These are phyloP conservation scores for Pterophyllum scalare DNA, from an alignment of 2,113 vertebrate genomes.

Conservation along the genomic window DNA sequence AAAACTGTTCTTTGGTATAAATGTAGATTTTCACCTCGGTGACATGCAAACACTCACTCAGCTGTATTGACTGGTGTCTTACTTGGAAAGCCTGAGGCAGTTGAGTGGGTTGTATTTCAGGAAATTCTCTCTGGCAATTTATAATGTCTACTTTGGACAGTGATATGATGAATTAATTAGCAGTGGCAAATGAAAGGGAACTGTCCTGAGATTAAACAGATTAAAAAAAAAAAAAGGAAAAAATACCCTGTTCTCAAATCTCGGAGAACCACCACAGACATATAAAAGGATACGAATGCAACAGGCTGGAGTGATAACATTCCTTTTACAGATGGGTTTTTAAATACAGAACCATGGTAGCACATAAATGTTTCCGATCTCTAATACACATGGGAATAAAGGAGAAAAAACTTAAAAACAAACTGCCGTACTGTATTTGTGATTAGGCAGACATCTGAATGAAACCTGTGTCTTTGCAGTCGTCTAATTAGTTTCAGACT, in stretches of 20 bases:
- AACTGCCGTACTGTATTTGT: neutral
- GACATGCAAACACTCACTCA: conserved; percentile 64
- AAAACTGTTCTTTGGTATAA: conserved; percentile 51
- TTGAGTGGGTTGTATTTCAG: conserved; percentile 67
- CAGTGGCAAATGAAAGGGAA: conserved; percentile 50
- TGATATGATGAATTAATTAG: conserved; percentile 62
- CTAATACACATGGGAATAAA: neutral
- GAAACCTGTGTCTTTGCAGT: neutral
- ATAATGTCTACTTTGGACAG: conserved; percentile 55
- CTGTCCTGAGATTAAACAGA: conserved; percentile 43
- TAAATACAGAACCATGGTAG: neutral
- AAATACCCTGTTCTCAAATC: neutral
- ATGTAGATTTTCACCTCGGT: conserved; percentile 76
- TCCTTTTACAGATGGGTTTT: neutral
- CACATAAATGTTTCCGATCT: neutral
- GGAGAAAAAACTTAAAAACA: neutral
- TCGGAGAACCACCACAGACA: conserved; percentile 1
- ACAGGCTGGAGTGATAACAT: neutral
- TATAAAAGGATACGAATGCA: neutral
- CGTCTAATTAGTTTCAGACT: conserved; percentile 18
- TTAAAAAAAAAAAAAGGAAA: neutral
- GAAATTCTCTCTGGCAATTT: conserved; percentile 57
- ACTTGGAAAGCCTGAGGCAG: conserved; percentile 64
- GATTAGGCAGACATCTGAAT: neutral
- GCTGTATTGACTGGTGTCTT: conserved; percentile 68